Evolutionary conservation across 2,888 invertebrate species (phyloP).

Genomic region (Halictus ligatus): DNA sequence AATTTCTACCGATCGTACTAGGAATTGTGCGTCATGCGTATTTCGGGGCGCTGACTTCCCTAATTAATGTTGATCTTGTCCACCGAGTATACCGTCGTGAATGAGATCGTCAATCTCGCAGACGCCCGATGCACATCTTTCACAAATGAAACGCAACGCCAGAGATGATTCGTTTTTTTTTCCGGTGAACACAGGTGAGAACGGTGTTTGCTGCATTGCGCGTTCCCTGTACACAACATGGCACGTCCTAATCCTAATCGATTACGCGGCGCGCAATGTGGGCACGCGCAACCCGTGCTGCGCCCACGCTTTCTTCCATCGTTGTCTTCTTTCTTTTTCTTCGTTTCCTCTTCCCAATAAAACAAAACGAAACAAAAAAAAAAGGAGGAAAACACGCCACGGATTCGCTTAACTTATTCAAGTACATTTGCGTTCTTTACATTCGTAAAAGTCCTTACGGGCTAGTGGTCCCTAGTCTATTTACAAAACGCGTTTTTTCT

Average conservation of each 20-base stretch:
- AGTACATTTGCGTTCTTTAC: constrained; percentile 76
- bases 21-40: not conserved
- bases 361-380: not conserved
- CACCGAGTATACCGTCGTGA: constrained; percentile 18
- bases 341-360: not conserved
- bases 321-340: not conserved
- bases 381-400: not conserved
- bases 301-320: constrained; percentile 1
- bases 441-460: constrained; percentile 60
- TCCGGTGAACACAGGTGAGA: constrained; percentile 20
- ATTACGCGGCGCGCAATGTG: constrained; percentile 61
- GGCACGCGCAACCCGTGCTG: too few species aligned
- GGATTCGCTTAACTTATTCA: constrained; percentile 66
- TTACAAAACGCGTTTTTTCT: constrained; percentile 70
- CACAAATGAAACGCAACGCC: constrained; percentile 43
- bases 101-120: constrained; percentile 52
- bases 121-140: constrained; percentile 32
- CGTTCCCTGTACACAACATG: constrained; percentile 82
- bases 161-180: constrained; percentile 7
- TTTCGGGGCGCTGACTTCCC: not conserved
- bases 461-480: constrained; percentile 70
- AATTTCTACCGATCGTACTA: not conserved
- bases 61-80: not conserved
- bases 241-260: constrained; percentile 81
- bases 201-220: constrained; percentile 18